Base-by-base conservation (phyloP, 1,140 invertebrate species). In the Periplaneta americana region DNA sequence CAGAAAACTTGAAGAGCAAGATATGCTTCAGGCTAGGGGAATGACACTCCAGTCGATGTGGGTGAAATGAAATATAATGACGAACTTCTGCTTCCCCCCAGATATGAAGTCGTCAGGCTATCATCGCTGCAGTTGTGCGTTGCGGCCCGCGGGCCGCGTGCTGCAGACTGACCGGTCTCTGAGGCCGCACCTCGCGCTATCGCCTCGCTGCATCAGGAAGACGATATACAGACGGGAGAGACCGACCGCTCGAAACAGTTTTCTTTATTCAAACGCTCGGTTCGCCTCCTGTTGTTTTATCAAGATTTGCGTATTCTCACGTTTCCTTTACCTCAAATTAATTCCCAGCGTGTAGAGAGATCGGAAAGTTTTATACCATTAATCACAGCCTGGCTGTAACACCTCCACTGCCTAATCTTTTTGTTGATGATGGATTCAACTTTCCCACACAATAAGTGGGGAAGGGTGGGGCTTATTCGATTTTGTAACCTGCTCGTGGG, bases 231-330 rank as follows among this genome's bases (percentile, higher is more conserved):
- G 36, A 32, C n/a, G 74, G 74, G 74, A 75, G 74, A 32, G 74
- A 32, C n/a, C n/a, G n/a, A 66, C 48, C 39, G 36, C 35, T 78
- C 76, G 76, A 78, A 78, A 80, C 80, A 75, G 57, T 34, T 80
- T 80, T 80, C 80, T 80, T 80, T 80, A 80, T 80, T 80, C 80
- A 80, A 74, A 39, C 77, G 39, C 34, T 28, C n/a, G 22, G 48
- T 66, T 66, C 48, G 48, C 48, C 48, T 66, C 35, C 77, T 78
- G 35, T 77, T 57, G 48, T 39, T 37, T 80, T 80, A 74, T 74
- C 74, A 57, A 80, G 80, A 80, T 80, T 74, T 75, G 80, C 80
- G 80, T 80, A 80, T 80, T 80, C 80, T 80, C 80, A 80, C 80
- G 80, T 80, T 80, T 80, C 80, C 48, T 80, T 75, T 75, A 75